Percentiles rank a stretch among this genome's conserved stretches.
These are phyloP conservation scores for Amaurobius ferox DNA, from an alignment of 2,888 invertebrate species.

Conservation along the genomic window DNA sequence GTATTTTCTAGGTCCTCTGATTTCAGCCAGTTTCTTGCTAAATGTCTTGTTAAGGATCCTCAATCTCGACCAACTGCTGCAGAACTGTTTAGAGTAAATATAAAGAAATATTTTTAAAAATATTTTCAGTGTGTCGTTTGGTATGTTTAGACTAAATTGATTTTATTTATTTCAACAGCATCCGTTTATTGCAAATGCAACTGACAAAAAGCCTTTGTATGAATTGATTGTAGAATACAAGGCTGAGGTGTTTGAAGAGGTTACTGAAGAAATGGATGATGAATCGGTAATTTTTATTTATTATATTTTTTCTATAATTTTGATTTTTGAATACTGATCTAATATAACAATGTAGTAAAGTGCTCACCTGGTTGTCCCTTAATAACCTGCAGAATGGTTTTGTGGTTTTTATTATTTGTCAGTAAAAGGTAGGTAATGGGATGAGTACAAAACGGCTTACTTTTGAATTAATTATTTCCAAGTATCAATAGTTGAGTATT, in stretches of 20 bases:
- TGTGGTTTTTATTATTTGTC: too few relatives aligned
- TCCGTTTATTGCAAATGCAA: conserved; percentile 86
- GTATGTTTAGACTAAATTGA: conserved; percentile 82
- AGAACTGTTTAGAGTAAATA: conserved; percentile 84
- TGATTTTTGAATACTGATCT: too few relatives aligned
- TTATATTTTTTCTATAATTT: too few relatives aligned
- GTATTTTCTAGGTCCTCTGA: conserved; percentile 80
- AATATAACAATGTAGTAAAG: too few relatives aligned
- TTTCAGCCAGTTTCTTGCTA: conserved; percentile 94
- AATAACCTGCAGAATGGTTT: too few relatives aligned
- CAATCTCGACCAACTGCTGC: conserved; percentile 89
- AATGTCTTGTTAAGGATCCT: conserved; percentile 95
- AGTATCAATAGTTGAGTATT: too few relatives aligned
- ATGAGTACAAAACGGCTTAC: too few relatives aligned
- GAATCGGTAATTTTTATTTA: conserved; percentile 59
- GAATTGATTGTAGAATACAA: conserved; percentile 95
- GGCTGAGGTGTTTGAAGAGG: conserved; percentile 89
- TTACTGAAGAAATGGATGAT: conserved; percentile 82
- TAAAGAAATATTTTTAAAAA: too few relatives aligned
- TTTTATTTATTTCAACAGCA: conserved; percentile 80
- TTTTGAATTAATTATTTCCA: too few relatives aligned
- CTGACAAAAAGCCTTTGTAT: conserved; percentile 90
- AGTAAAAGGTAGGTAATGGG: too few relatives aligned
- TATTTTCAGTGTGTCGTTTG: too few relatives aligned
- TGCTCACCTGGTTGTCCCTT: too few relatives aligned